phyloP scores from a whole-genome alignment of 2,888 invertebrate species.

The Euproctis similis region DNA sequence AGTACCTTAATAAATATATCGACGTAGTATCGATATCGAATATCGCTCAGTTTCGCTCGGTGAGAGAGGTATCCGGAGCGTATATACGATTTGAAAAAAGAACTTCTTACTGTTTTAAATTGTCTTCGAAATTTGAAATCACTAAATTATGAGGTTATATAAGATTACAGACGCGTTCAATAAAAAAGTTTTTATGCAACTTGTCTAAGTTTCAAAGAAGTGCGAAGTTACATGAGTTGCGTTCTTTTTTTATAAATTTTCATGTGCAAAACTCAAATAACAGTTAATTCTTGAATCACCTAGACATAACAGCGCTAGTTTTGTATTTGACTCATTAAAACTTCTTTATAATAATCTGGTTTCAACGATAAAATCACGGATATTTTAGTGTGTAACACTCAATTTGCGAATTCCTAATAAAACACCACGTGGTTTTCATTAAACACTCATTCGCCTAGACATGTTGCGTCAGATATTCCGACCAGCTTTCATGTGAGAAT shows the following conservation, averaged over 20 bases:
- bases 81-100: no score
- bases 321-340: constrained; percentile 14
- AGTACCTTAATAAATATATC: no score
- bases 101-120: no score
- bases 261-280: constrained; percentile 5
- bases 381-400: constrained; percentile 14
- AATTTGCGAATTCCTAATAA: constrained; percentile 8
- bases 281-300: constrained; percentile 17
- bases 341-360: constrained; percentile 14
- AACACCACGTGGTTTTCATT: constrained; percentile 22
- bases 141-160: no score
- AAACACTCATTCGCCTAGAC: constrained; percentile 16
- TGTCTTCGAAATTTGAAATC: no score
- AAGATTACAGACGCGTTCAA: no score
- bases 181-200: no score
- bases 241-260: not conserved
- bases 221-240: no score
- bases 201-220: no score
- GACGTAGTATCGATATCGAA: no score
- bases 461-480: constrained; percentile 37
- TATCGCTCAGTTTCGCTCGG: no score
- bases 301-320: constrained; percentile 8
- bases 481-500: constrained; percentile 43
- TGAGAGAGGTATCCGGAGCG: no score
- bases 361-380: constrained; percentile 15